Conservation (phyloP, 2,888 invertebrate species). For the Pristionchus entomophagus region DNA sequence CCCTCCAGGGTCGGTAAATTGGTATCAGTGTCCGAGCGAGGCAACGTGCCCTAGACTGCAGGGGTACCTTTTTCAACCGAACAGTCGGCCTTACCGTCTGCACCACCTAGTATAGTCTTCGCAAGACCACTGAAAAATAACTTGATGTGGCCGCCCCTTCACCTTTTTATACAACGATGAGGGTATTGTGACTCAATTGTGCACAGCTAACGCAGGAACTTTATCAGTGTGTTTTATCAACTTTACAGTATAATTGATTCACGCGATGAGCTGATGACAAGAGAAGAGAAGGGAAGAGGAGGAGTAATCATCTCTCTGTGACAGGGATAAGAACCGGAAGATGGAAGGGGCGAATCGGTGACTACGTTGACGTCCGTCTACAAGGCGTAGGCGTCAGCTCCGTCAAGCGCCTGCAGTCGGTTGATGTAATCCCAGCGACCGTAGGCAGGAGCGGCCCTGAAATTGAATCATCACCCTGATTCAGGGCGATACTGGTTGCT, state of each 20-base stretch:
- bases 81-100: too few species aligned
- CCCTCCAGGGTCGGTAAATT: too few species aligned
- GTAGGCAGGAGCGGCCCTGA: not conserved
- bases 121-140: too few species aligned
- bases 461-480: not conserved
- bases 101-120: too few species aligned
- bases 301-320: too few species aligned
- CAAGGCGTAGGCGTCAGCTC: conserved; percentile 1
- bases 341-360: not conserved
- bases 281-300: not conserved
- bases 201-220: conserved; percentile 15
- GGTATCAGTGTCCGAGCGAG: too few species aligned
- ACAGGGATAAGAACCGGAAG: not conserved
- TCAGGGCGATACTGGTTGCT: not conserved
- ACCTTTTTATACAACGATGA: too few species aligned
- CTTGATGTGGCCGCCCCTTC: too few species aligned
- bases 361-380: not conserved
- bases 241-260: conserved; percentile 12
- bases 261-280: not conserved
- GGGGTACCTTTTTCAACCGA: too few species aligned
- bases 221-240: conserved; percentile 20
- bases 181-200: too few species aligned
- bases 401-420: not conserved
- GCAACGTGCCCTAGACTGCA: too few species aligned
- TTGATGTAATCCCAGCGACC: conserved; percentile 28